These are phyloP conservation scores for Karalla daura DNA, from an alignment of 2,797 vertebrate species.

Conservation along the genomic window DNA sequence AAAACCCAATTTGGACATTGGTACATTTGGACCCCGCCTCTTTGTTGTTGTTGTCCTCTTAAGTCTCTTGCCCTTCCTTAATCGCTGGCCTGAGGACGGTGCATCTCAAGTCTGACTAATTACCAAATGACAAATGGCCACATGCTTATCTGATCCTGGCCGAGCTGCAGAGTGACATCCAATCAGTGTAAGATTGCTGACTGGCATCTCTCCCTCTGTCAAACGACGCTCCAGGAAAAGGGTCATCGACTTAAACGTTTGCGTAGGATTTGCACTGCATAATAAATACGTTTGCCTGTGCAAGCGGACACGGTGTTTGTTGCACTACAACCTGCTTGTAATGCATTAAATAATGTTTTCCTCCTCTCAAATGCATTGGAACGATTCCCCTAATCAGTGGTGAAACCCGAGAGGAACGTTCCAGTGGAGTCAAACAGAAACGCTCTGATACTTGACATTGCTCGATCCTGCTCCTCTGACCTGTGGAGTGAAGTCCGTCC, in stretches of 20 bases:
- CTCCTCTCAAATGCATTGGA: background rate
- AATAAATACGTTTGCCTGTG: slow-evolving; percentile 37
- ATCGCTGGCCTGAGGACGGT: slow-evolving; percentile 39
- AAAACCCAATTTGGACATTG: slow-evolving; percentile 4
- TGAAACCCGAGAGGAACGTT: background rate
- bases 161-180: slow-evolving; percentile 64
- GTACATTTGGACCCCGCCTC: slow-evolving; percentile 24
- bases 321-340: background rate
- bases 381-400: background rate
- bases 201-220: slow-evolving; percentile 44
- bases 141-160: slow-evolving; percentile 72
- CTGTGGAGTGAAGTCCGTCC: background rate
- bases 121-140: slow-evolving; percentile 56
- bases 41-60: slow-evolving; percentile 38
- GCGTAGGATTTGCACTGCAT: slow-evolving; percentile 32
- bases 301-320: slow-evolving; percentile 10
- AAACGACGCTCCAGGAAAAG: slow-evolving; percentile 29
- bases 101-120: slow-evolving; percentile 62
- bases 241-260: slow-evolving; percentile 46
- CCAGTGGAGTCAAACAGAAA: slow-evolving; percentile 4
- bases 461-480: background rate
- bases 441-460: too few species aligned
- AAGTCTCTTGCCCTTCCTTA: slow-evolving; percentile 45
- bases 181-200: slow-evolving; percentile 47
- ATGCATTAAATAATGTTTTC: background rate